Percentiles rank a stretch among this genome's conserved stretches.
Evolutionary conservation across 2,113 vertebrate species (phyloP).

Genomic region (Malurus cyaneus): DNA sequence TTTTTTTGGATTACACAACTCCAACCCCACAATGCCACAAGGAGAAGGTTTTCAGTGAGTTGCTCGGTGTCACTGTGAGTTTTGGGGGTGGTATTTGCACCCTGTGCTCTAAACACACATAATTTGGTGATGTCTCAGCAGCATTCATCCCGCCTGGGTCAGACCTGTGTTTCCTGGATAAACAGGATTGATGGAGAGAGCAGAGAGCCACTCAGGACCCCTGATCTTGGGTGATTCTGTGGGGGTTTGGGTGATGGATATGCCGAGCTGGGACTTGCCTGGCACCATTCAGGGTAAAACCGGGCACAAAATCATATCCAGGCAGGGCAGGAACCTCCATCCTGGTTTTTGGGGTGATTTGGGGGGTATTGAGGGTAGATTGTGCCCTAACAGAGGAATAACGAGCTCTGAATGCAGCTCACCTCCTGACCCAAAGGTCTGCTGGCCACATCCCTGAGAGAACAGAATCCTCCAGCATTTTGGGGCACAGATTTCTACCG

Average conservation of each 20-base stretch:
- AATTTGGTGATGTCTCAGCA: background rate
- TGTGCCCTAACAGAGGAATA: background rate
- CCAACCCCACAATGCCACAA: background rate
- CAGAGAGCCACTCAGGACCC: no score
- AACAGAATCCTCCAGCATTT: background rate
- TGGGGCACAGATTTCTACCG: background rate
- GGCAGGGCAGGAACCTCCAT: background rate
- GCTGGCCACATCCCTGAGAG: background rate
- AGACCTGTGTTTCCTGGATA: background rate
- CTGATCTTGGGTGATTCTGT: background rate
- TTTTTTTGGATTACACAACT: background rate
- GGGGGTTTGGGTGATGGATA: background rate
- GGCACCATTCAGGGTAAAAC: background rate
- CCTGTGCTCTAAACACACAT: background rate
- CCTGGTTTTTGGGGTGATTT: background rate
- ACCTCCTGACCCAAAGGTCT: background rate
- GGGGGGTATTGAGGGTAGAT: accelerated
- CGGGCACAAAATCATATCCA: background rate
- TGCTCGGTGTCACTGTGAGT: background rate
- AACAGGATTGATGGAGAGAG: background rate
- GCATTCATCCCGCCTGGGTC: background rate
- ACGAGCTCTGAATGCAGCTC: background rate
- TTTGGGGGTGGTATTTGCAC: background rate
- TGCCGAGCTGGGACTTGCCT: background rate
- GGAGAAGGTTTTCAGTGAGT: background rate